Percentiles rank a stretch among this genome's conserved stretches.
Conservation (phyloP, 2,797 vertebrate species). For the Hephaestus fuliginosus region DNA sequence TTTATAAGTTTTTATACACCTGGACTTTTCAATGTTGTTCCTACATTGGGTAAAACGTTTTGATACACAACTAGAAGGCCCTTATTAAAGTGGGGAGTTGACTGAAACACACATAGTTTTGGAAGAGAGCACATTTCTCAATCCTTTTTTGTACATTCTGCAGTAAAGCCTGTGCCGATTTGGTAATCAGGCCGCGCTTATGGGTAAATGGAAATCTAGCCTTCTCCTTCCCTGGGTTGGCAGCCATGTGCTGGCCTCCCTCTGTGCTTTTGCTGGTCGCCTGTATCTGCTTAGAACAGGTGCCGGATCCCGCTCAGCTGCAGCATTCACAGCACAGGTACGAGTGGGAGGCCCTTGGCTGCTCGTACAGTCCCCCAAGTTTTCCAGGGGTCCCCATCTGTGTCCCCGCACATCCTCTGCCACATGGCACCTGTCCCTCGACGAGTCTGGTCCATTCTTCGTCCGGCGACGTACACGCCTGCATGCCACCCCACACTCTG, state of each 20-base stretch:
- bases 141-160: constrained; percentile 49
- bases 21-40: neutral
- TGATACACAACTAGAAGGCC: constrained; percentile 1
- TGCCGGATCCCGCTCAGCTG: constrained; percentile 82
- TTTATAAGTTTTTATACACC: neutral
- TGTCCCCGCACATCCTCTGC: constrained; percentile 83
- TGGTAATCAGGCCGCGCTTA: constrained; percentile 76
- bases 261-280: constrained; percentile 71
- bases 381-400: constrained; percentile 89
- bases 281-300: constrained; percentile 90
- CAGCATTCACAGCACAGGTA: constrained; percentile 86
- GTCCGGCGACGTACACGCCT: constrained; percentile 80
- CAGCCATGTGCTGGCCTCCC: constrained; percentile 79
- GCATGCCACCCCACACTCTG: constrained; percentile 82
- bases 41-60: constrained; percentile 1
- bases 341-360: constrained; percentile 86
- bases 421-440: constrained; percentile 89
- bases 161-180: constrained; percentile 68
- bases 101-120: constrained; percentile 43
- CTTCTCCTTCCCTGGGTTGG: constrained; percentile 82
- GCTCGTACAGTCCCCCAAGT: constrained; percentile 82
- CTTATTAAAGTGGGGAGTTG: constrained; percentile 44
- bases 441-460: constrained; percentile 89
- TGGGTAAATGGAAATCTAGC: constrained; percentile 82
- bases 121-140: constrained; percentile 47